Evolutionary conservation across 64 coral and sea anemone genomes (phyloP), one percentile per base, ranked within the genome.

Genomic region (Orbicella faveolata): DNA sequence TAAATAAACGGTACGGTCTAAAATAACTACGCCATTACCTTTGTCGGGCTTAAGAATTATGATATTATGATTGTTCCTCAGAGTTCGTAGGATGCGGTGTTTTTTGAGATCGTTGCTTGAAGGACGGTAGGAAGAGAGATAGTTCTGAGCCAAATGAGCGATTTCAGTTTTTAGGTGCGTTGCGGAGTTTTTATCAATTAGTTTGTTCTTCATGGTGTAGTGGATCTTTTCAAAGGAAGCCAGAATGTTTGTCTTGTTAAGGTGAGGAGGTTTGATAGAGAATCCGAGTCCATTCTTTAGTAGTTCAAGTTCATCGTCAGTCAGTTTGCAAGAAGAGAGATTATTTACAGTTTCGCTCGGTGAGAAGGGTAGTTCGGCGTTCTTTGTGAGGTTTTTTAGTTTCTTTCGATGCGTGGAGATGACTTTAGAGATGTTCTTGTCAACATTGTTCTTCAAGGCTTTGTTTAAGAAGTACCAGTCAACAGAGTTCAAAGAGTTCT

Each of bases 241-340:
- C 2, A 79, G 36, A 36, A 79, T 62, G 5, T 83, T 54, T 16
- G 80, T 12, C n/a, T 59, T 35, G 34, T 83, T 83, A 30, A 83
- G 80, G 16, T 83, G 52, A 21, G 54, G 20, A 9, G 55, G 80
- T 83, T 83, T 83, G 59, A 83, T 83, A 23, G 80, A 83, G 59
- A 63, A 83, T 5, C 33, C 39, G 6, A 34, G 15, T 68, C 83
- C 80, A 61, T 83, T 83, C 54, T 83, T 83, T 26, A 83, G 21
- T 4, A 83, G 25, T 33, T 83, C 80, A 9, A 83, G 80, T 61
- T 83, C 80, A 4, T 83, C 54, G n/a, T 59, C 33, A 18, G 52
- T 13, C 4, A 86, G 83, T 70, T 67, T 70, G 64, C 25, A 19
- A 0, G 83, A 86, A 35, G 83, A 86, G 2, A 86, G 36, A 20